Conservation (phyloP, 2,113 vertebrate genomes). For the Pedetes capensis region DNA sequence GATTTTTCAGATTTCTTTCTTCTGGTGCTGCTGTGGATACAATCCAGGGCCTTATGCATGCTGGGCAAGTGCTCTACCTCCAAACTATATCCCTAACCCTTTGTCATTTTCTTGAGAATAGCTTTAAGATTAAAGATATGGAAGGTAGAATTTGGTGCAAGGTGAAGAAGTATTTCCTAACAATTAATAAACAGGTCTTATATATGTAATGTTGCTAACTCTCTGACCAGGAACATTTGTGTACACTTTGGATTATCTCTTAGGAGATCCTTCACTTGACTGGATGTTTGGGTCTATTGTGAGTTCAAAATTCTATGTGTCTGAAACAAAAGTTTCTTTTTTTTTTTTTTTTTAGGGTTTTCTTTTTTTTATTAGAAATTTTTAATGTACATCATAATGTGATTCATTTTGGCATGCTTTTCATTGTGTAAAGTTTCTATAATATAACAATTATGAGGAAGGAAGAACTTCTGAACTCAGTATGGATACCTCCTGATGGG, state of each 20-base stretch:
- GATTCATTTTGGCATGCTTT: too few species aligned
- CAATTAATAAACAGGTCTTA: background rate
- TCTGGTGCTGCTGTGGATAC: background rate
- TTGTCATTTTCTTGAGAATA: background rate
- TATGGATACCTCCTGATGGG: background rate
- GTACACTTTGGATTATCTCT: background rate
- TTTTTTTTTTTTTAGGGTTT: too few species aligned
- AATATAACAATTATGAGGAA: background rate
- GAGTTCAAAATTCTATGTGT: background rate
- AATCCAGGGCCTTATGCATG: background rate
- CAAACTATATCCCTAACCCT: too few species aligned
- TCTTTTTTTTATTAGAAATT: too few species aligned
- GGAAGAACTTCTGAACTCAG: background rate
- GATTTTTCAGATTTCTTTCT: background rate
- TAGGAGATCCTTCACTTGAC: background rate
- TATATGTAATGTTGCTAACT: background rate
- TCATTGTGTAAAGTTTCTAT: too few species aligned
- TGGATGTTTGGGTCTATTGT: background rate
- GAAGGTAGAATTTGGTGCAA: background rate
- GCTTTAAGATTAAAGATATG: background rate
- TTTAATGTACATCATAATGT: too few species aligned
- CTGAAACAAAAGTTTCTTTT: background rate
- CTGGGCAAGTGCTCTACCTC: background rate
- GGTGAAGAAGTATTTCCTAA: background rate
- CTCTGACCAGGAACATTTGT: background rate